Conservation (phyloP, 1,140 invertebrate genomes). For the Drosophila bocki region DNA sequence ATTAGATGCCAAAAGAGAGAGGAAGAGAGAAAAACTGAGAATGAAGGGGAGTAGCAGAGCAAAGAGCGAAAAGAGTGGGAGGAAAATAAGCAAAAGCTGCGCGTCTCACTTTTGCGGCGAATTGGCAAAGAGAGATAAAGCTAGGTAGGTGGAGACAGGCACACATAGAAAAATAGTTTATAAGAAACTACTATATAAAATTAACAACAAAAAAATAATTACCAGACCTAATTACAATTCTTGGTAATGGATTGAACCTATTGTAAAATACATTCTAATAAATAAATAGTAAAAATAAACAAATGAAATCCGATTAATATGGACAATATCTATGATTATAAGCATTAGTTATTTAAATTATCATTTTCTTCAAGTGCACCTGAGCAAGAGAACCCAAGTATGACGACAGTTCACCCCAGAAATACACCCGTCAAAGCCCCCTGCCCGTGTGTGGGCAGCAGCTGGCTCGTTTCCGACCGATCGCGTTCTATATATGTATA, state of each 20-base stretch:
- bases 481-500: slow-evolving; percentile 20
- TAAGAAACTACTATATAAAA: not conserved
- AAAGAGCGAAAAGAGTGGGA: slow-evolving; percentile 50
- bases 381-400: slow-evolving; percentile 17
- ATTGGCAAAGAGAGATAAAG: slow-evolving; percentile 37
- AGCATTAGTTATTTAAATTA: too few species aligned
- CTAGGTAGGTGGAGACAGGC: not conserved
- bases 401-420: slow-evolving; percentile 27
- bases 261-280: not conserved
- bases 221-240: not conserved
- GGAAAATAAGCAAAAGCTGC: slow-evolving; percentile 47
- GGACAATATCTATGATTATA: too few species aligned
- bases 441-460: slow-evolving; percentile 30
- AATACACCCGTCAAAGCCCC: not conserved
- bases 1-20: slow-evolving; percentile 18
- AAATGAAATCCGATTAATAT: too few species aligned
- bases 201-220: not conserved
- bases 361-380: slow-evolving; percentile 2
- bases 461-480: slow-evolving; percentile 40
- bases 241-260: not conserved
- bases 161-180: slow-evolving; percentile 15
- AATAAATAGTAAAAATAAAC: too few species aligned
- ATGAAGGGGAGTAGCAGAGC: not conserved
- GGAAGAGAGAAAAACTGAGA: not conserved
- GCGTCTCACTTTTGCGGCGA: slow-evolving; percentile 71